Base-by-base conservation (phyloP, 2,888 invertebrate species). In the Lepeophtheirus nordmannii region DNA sequence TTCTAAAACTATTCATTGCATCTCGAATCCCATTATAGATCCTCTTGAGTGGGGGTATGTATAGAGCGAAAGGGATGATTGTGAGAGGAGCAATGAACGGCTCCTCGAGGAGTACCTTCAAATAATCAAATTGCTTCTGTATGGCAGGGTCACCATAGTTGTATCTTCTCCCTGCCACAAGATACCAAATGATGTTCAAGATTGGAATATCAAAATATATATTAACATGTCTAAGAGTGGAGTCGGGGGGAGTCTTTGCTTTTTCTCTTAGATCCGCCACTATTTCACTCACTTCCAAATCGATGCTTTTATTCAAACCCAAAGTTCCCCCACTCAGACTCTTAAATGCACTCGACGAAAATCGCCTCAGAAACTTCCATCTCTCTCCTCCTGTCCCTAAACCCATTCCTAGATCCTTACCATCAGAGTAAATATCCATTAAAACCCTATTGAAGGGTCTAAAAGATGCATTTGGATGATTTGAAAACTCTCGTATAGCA, bases 121-220 rank as follows among this genome's bases (percentile, higher is more conserved):
- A 23, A 17, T 62, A 62, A 3, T 41, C 62, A 41, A 62, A 62
- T 41, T 62, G 62, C 20, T 62, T 38, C 20, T 62, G 38, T n/a
- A 40, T 20, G 11, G 38, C 62, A 20, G 62, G 39, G 39, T 62
- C 62, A 7, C 40, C 62, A 41, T 40, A 62, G 1, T 17, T 40
- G 23, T 62, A 62, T 10, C 62, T 39, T 17, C 30, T 60, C 23
- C 60, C 60, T 11, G 60, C 62, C 5, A 62, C 62, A 41, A 61
- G 61, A 1, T 37, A 20, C 61, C 61, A 61, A 17, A 62, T 39
- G 7, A 62, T 41, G 40, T 62, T 62, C 39, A 62, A 17, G 23
- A 38, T 40, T 3, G 62, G 62, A 30, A 62, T 20, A 38, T 62
- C 62, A 62, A 62, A 62, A 17, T 62, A 62, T n/a, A 20, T 38